Evolutionary conservation across 1,140 invertebrate genomes (phyloP).

Genomic region (Drosophila obscura): DNA sequence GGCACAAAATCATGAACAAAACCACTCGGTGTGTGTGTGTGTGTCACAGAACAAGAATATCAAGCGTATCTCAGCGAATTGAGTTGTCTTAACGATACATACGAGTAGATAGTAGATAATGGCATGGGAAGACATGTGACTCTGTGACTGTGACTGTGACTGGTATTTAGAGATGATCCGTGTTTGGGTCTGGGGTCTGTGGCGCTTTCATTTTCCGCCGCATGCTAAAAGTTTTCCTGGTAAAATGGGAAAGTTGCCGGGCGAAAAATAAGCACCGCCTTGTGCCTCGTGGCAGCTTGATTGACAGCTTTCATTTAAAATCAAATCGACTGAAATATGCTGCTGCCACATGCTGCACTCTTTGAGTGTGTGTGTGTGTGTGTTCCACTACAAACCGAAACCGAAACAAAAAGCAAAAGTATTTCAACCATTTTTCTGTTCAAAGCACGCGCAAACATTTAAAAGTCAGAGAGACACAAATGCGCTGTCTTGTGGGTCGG

Average conservation of each 20-base stretch:
- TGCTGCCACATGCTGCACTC: conserved; percentile 8
- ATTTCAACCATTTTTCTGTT: conserved; percentile 64
- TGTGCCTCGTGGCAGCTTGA: conserved; percentile 65
- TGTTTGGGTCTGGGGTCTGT: conserved; percentile 35
- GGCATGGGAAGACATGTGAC: too few species aligned
- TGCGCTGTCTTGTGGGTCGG: conserved; percentile 32
- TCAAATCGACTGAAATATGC: conserved; percentile 72
- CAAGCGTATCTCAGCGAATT: conserved; percentile 45
- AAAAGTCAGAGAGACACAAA: conserved; percentile 35
- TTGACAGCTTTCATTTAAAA: conserved; percentile 82
- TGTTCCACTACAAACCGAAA: conserved; percentile 19
- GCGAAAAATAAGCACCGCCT: conserved; percentile 31
- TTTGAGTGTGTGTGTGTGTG: conserved; percentile 11
- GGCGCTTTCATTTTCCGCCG: conserved; percentile 73
- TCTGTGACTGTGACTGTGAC: too few species aligned
- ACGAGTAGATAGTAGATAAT: too few species aligned
- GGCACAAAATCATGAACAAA: conserved; percentile 12
- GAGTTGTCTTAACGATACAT: conserved; percentile 12
- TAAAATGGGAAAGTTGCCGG: conserved; percentile 76
- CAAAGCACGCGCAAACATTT: conserved; percentile 43
- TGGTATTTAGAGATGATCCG: conserved; percentile 9
- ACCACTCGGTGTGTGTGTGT: conserved; percentile 29
- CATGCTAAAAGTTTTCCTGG: conserved; percentile 59
- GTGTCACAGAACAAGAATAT: conserved; percentile 45
- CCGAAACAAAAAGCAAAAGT: conserved; percentile 60